phyloP scores from a whole-genome alignment of 2,888 invertebrate genomes.

The Caenorhabditis plicata region DNA sequence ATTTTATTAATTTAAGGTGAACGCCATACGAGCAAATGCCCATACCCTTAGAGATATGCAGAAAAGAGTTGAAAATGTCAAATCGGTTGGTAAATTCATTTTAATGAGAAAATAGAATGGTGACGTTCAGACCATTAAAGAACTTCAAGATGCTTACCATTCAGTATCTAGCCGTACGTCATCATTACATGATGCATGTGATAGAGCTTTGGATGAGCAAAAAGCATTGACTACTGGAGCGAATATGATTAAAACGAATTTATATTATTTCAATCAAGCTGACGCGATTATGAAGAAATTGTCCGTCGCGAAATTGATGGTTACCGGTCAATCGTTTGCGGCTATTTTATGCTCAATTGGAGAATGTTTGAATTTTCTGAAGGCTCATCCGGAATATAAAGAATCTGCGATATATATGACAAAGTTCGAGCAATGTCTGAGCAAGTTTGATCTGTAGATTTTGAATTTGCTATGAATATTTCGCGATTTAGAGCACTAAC shows the following conservation, averaged over 20 bases:
- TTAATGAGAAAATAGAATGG: background rate
- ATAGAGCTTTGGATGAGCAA: slow-evolving; percentile 60
- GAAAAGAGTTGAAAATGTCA: slow-evolving; percentile 34
- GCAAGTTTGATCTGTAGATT: slow-evolving; percentile 43
- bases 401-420: slow-evolving; percentile 52
- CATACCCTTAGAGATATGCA: slow-evolving; percentile 29
- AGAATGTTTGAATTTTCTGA: slow-evolving; percentile 57
- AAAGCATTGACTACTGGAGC: slow-evolving; percentile 59
- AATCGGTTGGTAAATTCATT: slow-evolving; percentile 15
- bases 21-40: slow-evolving; percentile 41
- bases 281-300: slow-evolving; percentile 64
- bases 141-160: slow-evolving; percentile 50
- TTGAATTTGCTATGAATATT: background rate
- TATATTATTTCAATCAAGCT: slow-evolving; percentile 63
- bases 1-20: slow-evolving; percentile 12
- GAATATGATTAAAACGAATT: slow-evolving; percentile 62
- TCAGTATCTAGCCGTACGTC: slow-evolving; percentile 60
- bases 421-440: slow-evolving; percentile 63
- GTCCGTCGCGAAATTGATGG: slow-evolving; percentile 48
- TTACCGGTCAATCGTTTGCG: slow-evolving; percentile 61
- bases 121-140: slow-evolving; percentile 51
- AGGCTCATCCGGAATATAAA: slow-evolving; percentile 57
- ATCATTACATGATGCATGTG: slow-evolving; percentile 63
- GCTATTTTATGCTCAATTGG: slow-evolving; percentile 61
- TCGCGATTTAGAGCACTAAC: slow-evolving; percentile 56